Percentiles rank a stretch among this genome's conserved stretches.
These are phyloP conservation scores for Grammomys surdaster DNA, from an alignment of 2,113 vertebrate species.

Conservation along the genomic window DNA sequence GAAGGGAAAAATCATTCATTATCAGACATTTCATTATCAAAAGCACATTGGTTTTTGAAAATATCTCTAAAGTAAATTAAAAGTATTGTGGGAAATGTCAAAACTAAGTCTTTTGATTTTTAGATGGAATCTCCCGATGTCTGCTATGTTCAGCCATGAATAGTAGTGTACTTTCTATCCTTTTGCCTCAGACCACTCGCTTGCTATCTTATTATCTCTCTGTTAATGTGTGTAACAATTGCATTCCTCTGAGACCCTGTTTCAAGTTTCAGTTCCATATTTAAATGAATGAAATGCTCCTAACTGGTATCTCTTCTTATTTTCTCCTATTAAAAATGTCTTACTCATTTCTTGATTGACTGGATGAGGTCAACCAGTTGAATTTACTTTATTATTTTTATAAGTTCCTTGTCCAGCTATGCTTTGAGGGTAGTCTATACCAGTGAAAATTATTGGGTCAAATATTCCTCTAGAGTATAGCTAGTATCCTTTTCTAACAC, in stretches of 20 bases:
- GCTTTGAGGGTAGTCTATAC: not conserved
- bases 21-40: not conserved
- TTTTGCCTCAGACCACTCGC: not conserved
- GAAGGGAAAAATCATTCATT: not conserved
- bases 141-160: not conserved
- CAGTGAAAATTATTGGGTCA: not conserved
- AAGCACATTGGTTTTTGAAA: not conserved
- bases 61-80: constrained; percentile 27
- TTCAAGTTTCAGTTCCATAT: not conserved
- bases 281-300: not conserved
- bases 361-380: not conserved
- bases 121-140: not conserved
- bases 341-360: not conserved
- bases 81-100: constrained; percentile 8
- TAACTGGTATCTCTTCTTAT: not conserved
- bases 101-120: constrained; percentile 37
- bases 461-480: not conserved
- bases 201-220: not conserved
- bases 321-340: not conserved
- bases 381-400: not conserved
- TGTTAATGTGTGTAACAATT: not conserved
- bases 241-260: not conserved
- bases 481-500: not conserved
- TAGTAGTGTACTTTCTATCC: not conserved
- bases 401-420: not conserved